Evolutionary conservation across 2,797 vertebrate genomes (phyloP).

Genomic region (Calcarius lapponicus): DNA sequence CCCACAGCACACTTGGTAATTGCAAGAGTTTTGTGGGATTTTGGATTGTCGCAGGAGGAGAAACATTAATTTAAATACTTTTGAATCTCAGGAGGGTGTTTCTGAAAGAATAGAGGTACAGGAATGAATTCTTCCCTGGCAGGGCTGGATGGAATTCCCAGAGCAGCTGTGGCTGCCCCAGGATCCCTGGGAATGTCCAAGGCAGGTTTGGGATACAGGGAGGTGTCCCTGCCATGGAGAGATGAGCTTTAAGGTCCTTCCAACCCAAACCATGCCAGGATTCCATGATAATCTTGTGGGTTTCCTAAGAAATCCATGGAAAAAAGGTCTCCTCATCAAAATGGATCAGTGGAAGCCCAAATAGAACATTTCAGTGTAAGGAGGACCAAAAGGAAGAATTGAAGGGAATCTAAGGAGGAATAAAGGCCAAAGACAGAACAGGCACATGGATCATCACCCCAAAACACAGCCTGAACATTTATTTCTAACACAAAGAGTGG

Average conservation of each 20-base stretch:
- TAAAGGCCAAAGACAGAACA: background rate
- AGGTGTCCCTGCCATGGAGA: background rate
- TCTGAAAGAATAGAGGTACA: background rate
- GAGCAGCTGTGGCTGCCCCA: background rate
- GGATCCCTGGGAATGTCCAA: background rate
- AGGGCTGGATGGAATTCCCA: background rate
- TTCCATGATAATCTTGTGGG: background rate
- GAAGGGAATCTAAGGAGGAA: background rate
- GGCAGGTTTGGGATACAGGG: background rate
- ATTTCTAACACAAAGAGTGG: background rate
- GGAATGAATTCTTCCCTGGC: background rate
- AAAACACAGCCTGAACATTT: background rate
- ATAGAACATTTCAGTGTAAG: background rate
- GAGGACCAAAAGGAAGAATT: background rate
- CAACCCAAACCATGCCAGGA: background rate
- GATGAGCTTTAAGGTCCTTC: background rate
- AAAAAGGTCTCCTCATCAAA: background rate
- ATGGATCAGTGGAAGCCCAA: background rate
- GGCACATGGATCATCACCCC: background rate
- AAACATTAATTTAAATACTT: rapidly evolving
- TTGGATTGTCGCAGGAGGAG: background rate
- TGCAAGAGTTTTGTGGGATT: background rate
- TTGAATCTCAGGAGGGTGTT: background rate
- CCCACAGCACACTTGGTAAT: background rate
- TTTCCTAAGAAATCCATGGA: background rate